phyloP scores from a whole-genome alignment of 2,797 vertebrate species.

The Synanceia verrucosa region DNA sequence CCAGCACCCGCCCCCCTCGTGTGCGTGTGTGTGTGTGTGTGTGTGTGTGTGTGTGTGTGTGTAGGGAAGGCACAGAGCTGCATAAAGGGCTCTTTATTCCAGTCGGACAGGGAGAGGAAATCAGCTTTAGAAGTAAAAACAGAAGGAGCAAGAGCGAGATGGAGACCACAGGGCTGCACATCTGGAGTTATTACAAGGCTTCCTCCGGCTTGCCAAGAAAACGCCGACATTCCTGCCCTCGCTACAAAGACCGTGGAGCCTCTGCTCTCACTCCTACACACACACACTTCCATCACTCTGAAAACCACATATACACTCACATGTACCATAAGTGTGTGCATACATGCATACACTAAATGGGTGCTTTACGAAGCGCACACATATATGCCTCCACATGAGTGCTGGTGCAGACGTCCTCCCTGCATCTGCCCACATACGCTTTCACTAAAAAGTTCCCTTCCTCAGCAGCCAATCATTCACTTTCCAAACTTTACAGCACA shows the following conservation, averaged over 20 bases:
- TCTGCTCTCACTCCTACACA: slow-evolving; percentile 72
- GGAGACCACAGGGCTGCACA: slow-evolving; percentile 89
- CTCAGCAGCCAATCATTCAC: slow-evolving; percentile 41
- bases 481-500: slow-evolving; percentile 63
- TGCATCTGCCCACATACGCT: slow-evolving; percentile 55
- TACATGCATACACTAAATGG: not conserved
- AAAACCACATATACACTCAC: slow-evolving; percentile 43
- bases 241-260: slow-evolving; percentile 80
- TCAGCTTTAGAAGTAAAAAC: slow-evolving; percentile 87
- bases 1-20: slow-evolving; percentile 26
- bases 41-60: slow-evolving; percentile 55
- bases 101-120: slow-evolving; percentile 85
- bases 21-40: slow-evolving; percentile 29
- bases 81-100: slow-evolving; percentile 87
- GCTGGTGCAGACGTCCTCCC: slow-evolving; percentile 22
- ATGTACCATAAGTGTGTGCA: slow-evolving; percentile 39
- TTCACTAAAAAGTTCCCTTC: slow-evolving; percentile 58
- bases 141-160: slow-evolving; percentile 79
- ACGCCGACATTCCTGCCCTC: slow-evolving; percentile 87
- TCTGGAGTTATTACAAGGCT: slow-evolving; percentile 94
- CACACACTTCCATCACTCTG: slow-evolving; percentile 69
- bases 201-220: slow-evolving; percentile 84
- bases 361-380: slow-evolving; percentile 20
- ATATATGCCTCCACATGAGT: slow-evolving; percentile 18
- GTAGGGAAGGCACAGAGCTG: slow-evolving; percentile 62